These are phyloP conservation scores for Drosophila arizonae DNA, from an alignment of 1,140 invertebrate species.

Conservation along the genomic window DNA sequence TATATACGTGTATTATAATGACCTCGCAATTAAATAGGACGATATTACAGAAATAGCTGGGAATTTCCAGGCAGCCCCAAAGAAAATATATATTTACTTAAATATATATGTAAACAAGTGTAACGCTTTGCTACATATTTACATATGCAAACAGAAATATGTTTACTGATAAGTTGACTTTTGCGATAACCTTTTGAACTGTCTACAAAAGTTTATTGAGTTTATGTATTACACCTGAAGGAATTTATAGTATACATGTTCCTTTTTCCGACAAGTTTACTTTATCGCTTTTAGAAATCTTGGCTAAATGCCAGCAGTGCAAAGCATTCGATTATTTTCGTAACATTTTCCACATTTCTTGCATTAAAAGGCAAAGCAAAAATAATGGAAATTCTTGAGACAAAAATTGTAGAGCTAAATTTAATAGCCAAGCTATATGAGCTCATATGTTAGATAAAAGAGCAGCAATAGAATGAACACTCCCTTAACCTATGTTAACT, in stretches of 20 bases:
- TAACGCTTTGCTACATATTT: neutral
- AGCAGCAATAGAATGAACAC: neutral
- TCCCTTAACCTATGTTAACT: neutral
- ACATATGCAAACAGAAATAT: slow-evolving; percentile 1
- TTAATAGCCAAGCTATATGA: slow-evolving; percentile 1
- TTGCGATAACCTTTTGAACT: slow-evolving; percentile 14
- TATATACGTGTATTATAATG: neutral
- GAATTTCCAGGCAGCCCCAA: slow-evolving; percentile 40
- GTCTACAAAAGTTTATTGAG: neutral
- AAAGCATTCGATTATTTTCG: slow-evolving; percentile 33
- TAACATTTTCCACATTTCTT: slow-evolving; percentile 44
- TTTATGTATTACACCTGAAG: slow-evolving; percentile 1
- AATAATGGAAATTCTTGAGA: neutral
- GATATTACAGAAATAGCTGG: slow-evolving; percentile 42
- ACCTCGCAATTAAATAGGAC: slow-evolving; percentile 7
- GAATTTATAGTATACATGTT: neutral
- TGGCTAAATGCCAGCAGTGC: slow-evolving; percentile 29
- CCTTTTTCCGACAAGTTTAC: slow-evolving; percentile 30
- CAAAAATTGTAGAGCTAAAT: slow-evolving; percentile 5
- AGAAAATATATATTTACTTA: neutral
- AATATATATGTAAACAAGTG: neutral
- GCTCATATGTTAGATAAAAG: neutral
- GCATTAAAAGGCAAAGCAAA: slow-evolving; percentile 21
- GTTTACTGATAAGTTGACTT: slow-evolving; percentile 7
- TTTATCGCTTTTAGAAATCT: slow-evolving; percentile 28